These are phyloP conservation scores for Garra rufa DNA, from an alignment of 2,113 vertebrate species.

Conservation along the genomic window DNA sequence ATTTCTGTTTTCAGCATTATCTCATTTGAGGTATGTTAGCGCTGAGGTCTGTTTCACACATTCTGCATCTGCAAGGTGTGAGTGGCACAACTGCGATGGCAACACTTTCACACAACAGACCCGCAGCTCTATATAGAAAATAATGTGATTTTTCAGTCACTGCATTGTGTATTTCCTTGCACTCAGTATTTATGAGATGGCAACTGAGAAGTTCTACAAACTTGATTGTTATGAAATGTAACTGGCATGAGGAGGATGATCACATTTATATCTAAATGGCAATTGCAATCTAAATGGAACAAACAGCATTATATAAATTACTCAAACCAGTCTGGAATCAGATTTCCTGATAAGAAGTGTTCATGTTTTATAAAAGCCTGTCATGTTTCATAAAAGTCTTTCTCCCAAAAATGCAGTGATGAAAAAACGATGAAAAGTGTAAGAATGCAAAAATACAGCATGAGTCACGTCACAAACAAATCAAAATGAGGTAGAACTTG, in stretches of 20 bases:
- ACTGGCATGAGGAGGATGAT: neutral
- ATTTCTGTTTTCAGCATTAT: neutral
- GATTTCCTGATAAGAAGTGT: neutral
- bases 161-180: neutral
- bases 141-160: neutral
- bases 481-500: too few relatives aligned
- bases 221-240: neutral
- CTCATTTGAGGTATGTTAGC: neutral
- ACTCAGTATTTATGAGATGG: too few relatives aligned
- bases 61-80: too few relatives aligned
- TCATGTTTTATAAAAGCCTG: neutral
- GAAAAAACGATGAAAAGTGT: neutral
- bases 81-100: neutral
- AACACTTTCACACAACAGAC: too few relatives aligned
- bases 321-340: neutral
- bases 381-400: neutral
- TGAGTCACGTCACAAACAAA: neutral
- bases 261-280: neutral
- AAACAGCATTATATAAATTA: neutral
- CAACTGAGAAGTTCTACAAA: too few relatives aligned
- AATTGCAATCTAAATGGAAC: neutral
- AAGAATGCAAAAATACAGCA: neutral
- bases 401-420: too few relatives aligned
- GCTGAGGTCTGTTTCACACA: neutral
- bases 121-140: neutral